These are phyloP conservation scores for Oreortyx pictus DNA, from an alignment of 2,797 vertebrate species.

Conservation along the genomic window DNA sequence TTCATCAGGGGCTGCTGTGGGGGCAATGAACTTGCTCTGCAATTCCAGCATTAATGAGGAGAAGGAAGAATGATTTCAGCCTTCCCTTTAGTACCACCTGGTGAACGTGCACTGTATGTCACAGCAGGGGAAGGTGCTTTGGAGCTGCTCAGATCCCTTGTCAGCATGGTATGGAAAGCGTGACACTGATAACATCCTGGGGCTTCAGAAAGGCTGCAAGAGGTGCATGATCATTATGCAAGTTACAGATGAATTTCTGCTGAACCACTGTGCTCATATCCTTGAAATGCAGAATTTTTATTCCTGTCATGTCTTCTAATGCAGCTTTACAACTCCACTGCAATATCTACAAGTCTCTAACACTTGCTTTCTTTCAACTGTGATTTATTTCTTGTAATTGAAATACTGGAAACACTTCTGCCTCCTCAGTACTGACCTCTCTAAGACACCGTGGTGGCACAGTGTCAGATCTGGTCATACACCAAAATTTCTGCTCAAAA, in stretches of 20 bases:
- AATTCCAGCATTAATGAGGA: neutral
- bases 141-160: neutral
- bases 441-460: neutral
- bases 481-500: neutral
- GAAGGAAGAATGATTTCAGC: neutral
- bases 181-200: neutral
- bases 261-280: neutral
- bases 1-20: neutral
- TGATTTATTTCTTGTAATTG: neutral
- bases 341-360: neutral
- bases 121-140: fast-evolving
- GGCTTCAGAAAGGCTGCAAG: constrained; percentile 23
- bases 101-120: neutral
- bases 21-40: neutral
- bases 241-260: neutral
- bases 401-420: neutral
- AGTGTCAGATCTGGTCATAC: neutral
- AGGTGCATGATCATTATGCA: neutral
- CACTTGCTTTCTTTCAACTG: neutral
- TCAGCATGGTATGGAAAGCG: fast-evolving
- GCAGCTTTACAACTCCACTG: neutral
- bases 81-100: neutral
- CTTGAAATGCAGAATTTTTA: neutral
- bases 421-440: neutral
- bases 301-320: neutral